phyloP scores from a whole-genome alignment of 1,140 invertebrate species.

The Ptiloglossa arizonensis region DNA sequence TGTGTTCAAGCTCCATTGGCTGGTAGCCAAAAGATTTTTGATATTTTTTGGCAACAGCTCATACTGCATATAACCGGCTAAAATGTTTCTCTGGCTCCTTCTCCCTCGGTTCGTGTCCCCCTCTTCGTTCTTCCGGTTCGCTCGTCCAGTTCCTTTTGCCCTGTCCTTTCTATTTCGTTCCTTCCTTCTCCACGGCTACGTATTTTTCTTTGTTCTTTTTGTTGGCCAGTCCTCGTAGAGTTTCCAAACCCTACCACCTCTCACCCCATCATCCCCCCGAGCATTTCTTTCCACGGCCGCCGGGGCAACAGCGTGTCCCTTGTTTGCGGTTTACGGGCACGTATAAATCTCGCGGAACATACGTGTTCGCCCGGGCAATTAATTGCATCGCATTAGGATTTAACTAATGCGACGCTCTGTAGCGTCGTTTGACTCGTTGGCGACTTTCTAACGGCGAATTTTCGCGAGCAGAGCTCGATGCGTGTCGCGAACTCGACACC shows the following conservation, averaged over 20 bases:
- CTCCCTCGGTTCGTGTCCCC: neutral
- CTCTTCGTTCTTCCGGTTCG: conserved; percentile 18
- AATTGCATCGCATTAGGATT: conserved; percentile 27
- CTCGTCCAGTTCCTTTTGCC: conserved; percentile 24
- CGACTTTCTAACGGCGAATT: neutral
- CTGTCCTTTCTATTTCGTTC: neutral
- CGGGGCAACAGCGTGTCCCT: conserved; percentile 8
- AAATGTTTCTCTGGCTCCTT: conserved; percentile 69
- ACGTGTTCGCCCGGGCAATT: conserved; percentile 19
- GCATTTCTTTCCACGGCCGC: conserved; percentile 20
- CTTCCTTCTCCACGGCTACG: neutral
- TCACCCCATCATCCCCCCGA: neutral
- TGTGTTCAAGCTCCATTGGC: conserved; percentile 64
- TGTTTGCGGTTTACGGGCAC: conserved; percentile 29
- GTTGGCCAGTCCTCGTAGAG: neutral
- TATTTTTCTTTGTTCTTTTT: neutral
- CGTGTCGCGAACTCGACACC: too few relatives aligned
- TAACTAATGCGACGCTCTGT: conserved; percentile 15
- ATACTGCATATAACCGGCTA: conserved; percentile 72
- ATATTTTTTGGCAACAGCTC: conserved; percentile 76
- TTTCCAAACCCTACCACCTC: neutral
- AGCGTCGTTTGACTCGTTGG: neutral
- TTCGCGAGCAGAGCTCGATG: too few relatives aligned
- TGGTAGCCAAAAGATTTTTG: conserved; percentile 72
- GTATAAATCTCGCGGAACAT: conserved; percentile 23